These are phyloP conservation scores for Mastomys coucha DNA, from an alignment of 2,113 vertebrate genomes.

Conservation along the genomic window DNA sequence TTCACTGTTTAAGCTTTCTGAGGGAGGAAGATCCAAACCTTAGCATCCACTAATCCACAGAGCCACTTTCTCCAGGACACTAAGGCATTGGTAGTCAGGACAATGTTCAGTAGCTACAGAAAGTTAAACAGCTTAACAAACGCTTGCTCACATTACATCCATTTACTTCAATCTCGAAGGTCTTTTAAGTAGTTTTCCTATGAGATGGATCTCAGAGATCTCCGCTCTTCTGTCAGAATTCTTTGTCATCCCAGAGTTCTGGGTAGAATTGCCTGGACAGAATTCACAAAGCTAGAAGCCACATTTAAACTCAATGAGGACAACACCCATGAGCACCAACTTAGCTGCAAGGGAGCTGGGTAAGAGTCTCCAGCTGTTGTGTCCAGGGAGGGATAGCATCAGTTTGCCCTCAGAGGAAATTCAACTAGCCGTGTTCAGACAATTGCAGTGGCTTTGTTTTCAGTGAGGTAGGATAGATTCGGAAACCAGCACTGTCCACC, in stretches of 20 bases:
- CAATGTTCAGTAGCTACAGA: background rate
- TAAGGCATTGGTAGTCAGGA: background rate
- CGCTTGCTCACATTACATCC: background rate
- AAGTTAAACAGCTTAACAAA: background rate
- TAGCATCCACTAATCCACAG: background rate
- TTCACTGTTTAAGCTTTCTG: background rate
- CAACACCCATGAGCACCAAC: background rate
- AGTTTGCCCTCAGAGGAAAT: background rate
- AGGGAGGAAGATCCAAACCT: background rate
- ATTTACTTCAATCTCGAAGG: background rate
- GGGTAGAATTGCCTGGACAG: background rate
- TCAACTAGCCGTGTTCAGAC: background rate
- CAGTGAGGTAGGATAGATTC: background rate
- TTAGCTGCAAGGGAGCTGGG: background rate
- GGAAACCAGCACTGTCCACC: background rate
- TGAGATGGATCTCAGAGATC: background rate
- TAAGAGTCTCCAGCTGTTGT: background rate
- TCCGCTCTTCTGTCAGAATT: background rate
- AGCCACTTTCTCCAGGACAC: background rate
- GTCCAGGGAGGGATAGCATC: background rate
- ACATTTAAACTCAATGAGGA: background rate
- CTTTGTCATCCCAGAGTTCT: background rate
- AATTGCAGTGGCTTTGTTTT: background rate
- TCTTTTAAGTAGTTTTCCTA: background rate
- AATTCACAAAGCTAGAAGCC: background rate